Conservation (phyloP, 2,113 vertebrate genomes). For the Forbesichthys papilliferus region DNA sequence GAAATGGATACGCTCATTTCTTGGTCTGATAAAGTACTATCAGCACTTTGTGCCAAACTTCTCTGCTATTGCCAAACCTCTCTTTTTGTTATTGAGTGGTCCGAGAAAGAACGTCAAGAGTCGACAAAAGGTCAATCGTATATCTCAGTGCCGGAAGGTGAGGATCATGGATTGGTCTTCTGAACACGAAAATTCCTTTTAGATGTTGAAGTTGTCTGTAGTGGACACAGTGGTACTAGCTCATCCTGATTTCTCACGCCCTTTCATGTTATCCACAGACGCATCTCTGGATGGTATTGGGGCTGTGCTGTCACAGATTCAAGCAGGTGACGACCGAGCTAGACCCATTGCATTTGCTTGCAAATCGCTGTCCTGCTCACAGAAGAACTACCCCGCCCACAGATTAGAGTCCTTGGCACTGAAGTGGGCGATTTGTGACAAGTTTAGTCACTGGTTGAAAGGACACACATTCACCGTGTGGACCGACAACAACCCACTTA, state of each 20-base stretch:
- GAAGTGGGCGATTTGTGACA: slow-evolving; percentile 33
- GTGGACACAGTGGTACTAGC: slow-evolving; percentile 2
- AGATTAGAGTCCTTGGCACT: slow-evolving; percentile 19
- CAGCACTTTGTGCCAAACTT: slow-evolving; percentile 5
- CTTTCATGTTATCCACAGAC: slow-evolving; percentile 22
- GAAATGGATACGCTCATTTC: slow-evolving; percentile 11
- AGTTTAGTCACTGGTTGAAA: slow-evolving; percentile 25
- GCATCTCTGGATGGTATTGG: slow-evolving; percentile 15
- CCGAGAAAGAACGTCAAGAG: neutral
- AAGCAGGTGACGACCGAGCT: neutral
- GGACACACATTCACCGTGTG: neutral
- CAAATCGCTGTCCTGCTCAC: too few relatives aligned
- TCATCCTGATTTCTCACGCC: slow-evolving; percentile 9
- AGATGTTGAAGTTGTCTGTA: neutral
- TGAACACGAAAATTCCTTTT: neutral
- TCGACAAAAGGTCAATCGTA: too few relatives aligned
- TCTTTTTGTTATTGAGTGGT: neutral
- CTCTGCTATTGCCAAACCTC: slow-evolving; percentile 2
- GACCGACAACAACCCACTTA: slow-evolving; percentile 15
- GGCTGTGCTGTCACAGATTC: slow-evolving; percentile 20
- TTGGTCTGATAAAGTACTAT: slow-evolving; percentile 25
- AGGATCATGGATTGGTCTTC: neutral
- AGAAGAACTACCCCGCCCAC: neutral
- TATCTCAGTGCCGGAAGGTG: too few relatives aligned
- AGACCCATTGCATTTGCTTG: neutral